Conservation (phyloP, 2,113 vertebrate genomes). For the Trochalopteron elliotii region DNA sequence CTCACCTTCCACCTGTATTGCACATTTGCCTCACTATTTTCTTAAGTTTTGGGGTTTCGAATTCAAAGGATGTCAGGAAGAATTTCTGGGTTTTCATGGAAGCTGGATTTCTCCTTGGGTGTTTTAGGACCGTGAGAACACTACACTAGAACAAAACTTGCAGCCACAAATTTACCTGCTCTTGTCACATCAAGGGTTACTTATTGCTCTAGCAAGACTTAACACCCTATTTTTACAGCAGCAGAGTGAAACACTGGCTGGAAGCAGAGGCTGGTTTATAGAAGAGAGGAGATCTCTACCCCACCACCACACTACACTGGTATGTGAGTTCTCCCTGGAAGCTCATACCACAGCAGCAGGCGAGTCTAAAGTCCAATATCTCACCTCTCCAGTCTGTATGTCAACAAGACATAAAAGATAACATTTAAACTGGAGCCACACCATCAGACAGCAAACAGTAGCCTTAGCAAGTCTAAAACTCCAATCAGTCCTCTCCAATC, state of each 20-base stretch:
- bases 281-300: background rate
- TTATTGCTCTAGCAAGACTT: background rate
- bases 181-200: background rate
- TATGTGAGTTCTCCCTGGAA: background rate
- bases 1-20: background rate
- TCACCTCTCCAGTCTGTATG: background rate
- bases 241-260: background rate
- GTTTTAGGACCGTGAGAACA: rapidly evolving
- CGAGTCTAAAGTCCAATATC: background rate
- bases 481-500: background rate
- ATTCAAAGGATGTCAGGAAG: background rate
- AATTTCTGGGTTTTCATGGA: background rate
- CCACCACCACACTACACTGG: rapidly evolving
- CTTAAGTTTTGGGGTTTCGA: background rate
- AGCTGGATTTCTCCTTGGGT: background rate
- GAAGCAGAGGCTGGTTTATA: background rate
- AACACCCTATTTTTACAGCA: background rate
- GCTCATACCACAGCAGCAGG: background rate
- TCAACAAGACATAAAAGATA: conserved; percentile 39
- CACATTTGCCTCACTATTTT: background rate
- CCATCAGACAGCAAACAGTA: conserved; percentile 11
- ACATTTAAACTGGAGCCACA: background rate
- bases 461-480: background rate
- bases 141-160: background rate
- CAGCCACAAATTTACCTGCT: background rate